Evolutionary conservation across 2,888 invertebrate species (phyloP).

Genomic region (Hypomecis atomaria): DNA sequence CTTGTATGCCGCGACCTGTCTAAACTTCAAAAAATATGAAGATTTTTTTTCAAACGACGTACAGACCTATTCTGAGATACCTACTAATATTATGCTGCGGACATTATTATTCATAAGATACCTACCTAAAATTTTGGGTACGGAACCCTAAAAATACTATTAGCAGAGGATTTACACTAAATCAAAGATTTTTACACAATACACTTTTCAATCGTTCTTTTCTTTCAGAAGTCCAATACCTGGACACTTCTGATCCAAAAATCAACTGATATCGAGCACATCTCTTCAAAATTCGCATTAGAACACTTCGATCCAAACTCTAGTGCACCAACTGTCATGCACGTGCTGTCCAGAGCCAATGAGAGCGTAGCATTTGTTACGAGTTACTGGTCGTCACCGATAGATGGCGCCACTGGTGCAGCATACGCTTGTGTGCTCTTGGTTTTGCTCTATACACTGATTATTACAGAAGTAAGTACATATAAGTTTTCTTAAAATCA

Average conservation of each 20-base stretch:
- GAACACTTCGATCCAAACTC: not conserved
- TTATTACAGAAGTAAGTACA: constrained; percentile 96
- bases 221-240: constrained; percentile 65
- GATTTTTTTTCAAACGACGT: too few species aligned
- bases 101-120: too few species aligned
- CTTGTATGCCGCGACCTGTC: too few species aligned
- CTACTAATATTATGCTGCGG: too few species aligned
- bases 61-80: too few species aligned
- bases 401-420: constrained; percentile 87
- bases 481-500: too few species aligned
- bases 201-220: constrained; percentile 17
- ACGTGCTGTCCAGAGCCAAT: constrained; percentile 8
- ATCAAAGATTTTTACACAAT: too few species aligned
- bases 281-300: constrained; percentile 8
- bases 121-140: too few species aligned
- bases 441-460: constrained; percentile 90
- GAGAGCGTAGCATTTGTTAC: constrained; percentile 56
- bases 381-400: constrained; percentile 85
- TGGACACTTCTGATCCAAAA: constrained; percentile 75
- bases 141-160: too few species aligned
- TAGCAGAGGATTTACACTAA: too few species aligned
- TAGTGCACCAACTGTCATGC: not conserved
- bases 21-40: too few species aligned
- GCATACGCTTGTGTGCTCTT: constrained; percentile 90
- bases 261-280: constrained; percentile 1